Conservation (phyloP, 1,140 invertebrate genomes). For the Andrena cerasifolii region DNA sequence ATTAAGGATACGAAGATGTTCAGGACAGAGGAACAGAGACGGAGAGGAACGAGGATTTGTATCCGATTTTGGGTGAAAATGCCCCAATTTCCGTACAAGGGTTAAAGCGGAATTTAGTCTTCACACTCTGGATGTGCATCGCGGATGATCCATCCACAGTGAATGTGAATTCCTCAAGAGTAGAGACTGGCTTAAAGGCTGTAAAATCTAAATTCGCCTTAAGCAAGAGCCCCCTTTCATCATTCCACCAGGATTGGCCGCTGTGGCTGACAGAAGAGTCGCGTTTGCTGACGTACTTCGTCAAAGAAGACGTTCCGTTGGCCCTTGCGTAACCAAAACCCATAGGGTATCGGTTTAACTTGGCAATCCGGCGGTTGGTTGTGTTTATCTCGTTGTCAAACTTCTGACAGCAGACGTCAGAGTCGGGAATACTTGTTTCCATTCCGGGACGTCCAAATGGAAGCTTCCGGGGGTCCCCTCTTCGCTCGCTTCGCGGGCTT, state of each 20-base stretch:
- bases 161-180: too few species aligned
- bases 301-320: background rate
- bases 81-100: too few species aligned
- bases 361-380: background rate
- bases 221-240: background rate
- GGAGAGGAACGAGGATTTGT: too few species aligned
- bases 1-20: too few species aligned
- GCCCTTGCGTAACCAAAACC: slow-evolving; percentile 4
- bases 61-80: too few species aligned
- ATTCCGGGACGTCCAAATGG: slow-evolving; percentile 7
- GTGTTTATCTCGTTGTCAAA: slow-evolving; percentile 47
- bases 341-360: slow-evolving; percentile 24
- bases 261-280: background rate
- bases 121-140: too few species aligned
- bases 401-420: slow-evolving; percentile 36
- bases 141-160: too few species aligned
- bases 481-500: slow-evolving; percentile 59
- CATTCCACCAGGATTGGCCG: too few species aligned
- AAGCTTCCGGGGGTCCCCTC: slow-evolving; percentile 9
- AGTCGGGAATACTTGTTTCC: slow-evolving; percentile 7
- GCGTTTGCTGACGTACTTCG: background rate
- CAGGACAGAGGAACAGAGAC: too few species aligned
- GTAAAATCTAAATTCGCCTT: too few species aligned
- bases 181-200: too few species aligned
- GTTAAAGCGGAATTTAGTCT: too few species aligned